Evolutionary conservation across 2,888 invertebrate species (phyloP).

Genomic region (Mechanitis mazaeus): DNA sequence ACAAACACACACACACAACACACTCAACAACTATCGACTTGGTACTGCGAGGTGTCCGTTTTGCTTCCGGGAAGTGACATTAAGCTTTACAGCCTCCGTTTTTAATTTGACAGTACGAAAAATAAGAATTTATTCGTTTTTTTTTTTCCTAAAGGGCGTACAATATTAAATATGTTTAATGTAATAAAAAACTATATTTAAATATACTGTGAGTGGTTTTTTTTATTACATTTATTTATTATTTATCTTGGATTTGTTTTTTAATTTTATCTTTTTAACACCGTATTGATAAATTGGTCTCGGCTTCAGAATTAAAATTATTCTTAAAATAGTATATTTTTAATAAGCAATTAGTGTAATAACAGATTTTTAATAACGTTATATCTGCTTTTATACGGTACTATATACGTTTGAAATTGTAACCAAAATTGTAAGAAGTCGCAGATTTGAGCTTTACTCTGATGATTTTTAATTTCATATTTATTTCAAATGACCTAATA

Average conservation of each 20-base stretch:
- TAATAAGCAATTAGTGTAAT: no score
- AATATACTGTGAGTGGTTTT: background rate
- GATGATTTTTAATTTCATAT: no score
- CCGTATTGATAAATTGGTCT: slow-evolving; percentile 2
- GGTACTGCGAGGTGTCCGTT: slow-evolving; percentile 8
- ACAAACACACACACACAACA: background rate
- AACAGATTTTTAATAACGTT: no score
- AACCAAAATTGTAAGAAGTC: no score
- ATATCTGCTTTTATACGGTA: no score
- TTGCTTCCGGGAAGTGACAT: slow-evolving; percentile 53
- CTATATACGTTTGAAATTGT: no score
- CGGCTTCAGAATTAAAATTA: slow-evolving; percentile 4
- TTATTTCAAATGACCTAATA: no score
- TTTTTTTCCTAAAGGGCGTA: background rate
- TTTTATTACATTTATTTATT: background rate
- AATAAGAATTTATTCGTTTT: background rate
- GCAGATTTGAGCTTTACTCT: no score
- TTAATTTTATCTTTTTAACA: background rate
- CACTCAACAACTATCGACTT: background rate
- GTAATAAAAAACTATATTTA: background rate
- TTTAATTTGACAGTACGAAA: slow-evolving; percentile 16
- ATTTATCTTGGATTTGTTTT: background rate
- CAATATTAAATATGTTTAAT: background rate
- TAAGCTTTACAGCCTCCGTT: slow-evolving; percentile 19
- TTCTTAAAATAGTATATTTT: background rate